These are phyloP conservation scores for Drosophila quinaria DNA, from an alignment of 2,888 invertebrate genomes.

Conservation along the genomic window DNA sequence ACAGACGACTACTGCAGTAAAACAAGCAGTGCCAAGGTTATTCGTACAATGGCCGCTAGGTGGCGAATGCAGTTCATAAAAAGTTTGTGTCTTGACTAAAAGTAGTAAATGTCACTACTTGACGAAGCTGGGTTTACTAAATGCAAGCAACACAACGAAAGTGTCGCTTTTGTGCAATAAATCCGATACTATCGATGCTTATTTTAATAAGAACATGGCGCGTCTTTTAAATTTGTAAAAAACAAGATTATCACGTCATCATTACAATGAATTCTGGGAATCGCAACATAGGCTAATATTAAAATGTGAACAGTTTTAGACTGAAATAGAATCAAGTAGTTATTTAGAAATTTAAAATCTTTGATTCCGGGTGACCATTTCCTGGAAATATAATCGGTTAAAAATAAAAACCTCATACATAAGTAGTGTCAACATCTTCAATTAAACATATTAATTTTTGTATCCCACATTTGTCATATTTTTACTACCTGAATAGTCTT, in stretches of 20 bases:
- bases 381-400: too few relatives aligned
- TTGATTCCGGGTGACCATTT: too few relatives aligned
- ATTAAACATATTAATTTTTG: not conserved
- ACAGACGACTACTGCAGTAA: not conserved
- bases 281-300: too few relatives aligned
- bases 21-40: not conserved
- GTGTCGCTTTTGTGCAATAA: not conserved
- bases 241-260: too few relatives aligned
- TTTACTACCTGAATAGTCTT: constrained; percentile 5
- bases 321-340: too few relatives aligned
- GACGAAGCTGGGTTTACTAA: not conserved
- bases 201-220: not conserved
- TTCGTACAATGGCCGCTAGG: not conserved
- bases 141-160: not conserved
- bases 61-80: not conserved
- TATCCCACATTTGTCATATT: not conserved
- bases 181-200: not conserved
- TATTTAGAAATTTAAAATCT: too few relatives aligned
- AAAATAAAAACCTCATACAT: too few relatives aligned
- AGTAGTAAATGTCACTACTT: not conserved
- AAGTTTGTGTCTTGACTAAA: constrained; percentile 9
- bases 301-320: too few relatives aligned
- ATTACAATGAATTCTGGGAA: too few relatives aligned
- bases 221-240: too few relatives aligned
- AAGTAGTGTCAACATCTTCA: not conserved